A percentile compares a stretch with the other conserved stretches of the same genome.
Evolutionary conservation across 2,797 vertebrate species (phyloP).

Genomic region (Sebastes matsubarae): DNA sequence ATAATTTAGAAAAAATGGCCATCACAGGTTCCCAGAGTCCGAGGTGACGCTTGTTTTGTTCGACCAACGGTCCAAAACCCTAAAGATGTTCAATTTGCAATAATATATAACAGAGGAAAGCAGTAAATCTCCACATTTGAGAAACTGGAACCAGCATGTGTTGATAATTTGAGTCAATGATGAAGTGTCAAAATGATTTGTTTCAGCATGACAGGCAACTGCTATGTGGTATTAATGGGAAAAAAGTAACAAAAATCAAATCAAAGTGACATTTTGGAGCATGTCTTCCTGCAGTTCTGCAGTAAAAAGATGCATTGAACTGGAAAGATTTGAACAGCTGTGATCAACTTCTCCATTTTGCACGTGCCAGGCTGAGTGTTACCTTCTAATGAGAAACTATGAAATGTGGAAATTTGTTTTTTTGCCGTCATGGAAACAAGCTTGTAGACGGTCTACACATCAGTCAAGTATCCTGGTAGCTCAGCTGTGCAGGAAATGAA

Average conservation of each 20-base stretch:
- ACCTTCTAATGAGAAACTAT: neutral
- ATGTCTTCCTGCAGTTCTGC: neutral
- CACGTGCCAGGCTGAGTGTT: neutral
- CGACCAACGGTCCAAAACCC: neutral
- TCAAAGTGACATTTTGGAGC: neutral
- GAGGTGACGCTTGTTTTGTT: neutral
- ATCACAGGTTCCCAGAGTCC: too few relatives aligned
- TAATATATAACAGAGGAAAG: neutral
- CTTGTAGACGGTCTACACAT: neutral
- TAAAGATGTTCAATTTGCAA: neutral
- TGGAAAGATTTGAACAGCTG: neutral
- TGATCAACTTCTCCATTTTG: neutral
- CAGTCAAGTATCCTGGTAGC: neutral
- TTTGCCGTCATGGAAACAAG: conserved; percentile 15
- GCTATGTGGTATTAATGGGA: neutral
- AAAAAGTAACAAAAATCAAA: neutral
- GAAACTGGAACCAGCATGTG: neutral
- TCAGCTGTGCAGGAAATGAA: conserved; percentile 47
- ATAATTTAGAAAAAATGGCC: neutral
- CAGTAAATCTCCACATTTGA: neutral
- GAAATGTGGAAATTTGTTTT: neutral
- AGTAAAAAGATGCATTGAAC: neutral
- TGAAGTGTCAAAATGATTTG: neutral
- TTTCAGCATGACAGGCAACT: neutral
- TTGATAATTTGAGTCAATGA: neutral